Conservation (phyloP, 2,113 vertebrate species). For the Corydoras sp. region DNA sequence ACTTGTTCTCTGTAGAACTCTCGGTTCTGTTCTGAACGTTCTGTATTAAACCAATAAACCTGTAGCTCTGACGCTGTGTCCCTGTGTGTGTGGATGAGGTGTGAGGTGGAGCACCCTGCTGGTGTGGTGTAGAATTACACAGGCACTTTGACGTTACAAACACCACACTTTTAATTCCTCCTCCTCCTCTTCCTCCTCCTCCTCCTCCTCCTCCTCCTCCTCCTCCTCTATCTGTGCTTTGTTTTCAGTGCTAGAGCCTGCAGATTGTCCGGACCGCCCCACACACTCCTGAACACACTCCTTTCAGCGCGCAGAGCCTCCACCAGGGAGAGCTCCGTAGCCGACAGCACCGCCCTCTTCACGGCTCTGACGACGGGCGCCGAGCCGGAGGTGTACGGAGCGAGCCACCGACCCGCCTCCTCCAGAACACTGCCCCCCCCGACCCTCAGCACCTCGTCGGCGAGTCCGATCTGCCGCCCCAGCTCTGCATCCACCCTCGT, state of each 20-base stretch:
- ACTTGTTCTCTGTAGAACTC: no score
- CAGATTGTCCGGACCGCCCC: constrained; percentile 84
- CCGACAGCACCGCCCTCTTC: constrained; percentile 76
- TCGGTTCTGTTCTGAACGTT: no score
- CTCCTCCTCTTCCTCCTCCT: no score
- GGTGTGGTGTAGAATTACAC: no score
- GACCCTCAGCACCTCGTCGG: constrained; percentile 61
- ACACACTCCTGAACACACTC: constrained; percentile 79
- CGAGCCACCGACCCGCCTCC: constrained; percentile 75
- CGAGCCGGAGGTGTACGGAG: constrained; percentile 67
- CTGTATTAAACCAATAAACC: no score
- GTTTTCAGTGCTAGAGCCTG: constrained; percentile 71
- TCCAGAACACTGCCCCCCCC: constrained; percentile 42
- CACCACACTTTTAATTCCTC: no score
- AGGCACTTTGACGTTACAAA: no score
- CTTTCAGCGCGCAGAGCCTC: constrained; percentile 81
- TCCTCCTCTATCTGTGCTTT: constrained; percentile 60
- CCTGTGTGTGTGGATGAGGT: no score
- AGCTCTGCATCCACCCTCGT: constrained; percentile 61
- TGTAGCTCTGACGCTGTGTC: no score
- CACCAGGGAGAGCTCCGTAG: constrained; percentile 74
- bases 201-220: no score
- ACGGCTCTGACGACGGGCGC: constrained; percentile 71
- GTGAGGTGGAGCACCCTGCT: no score
- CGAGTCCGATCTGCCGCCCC: constrained; percentile 73